phyloP scores from a whole-genome alignment of 2,113 vertebrate genomes.

The Columba janthina region DNA sequence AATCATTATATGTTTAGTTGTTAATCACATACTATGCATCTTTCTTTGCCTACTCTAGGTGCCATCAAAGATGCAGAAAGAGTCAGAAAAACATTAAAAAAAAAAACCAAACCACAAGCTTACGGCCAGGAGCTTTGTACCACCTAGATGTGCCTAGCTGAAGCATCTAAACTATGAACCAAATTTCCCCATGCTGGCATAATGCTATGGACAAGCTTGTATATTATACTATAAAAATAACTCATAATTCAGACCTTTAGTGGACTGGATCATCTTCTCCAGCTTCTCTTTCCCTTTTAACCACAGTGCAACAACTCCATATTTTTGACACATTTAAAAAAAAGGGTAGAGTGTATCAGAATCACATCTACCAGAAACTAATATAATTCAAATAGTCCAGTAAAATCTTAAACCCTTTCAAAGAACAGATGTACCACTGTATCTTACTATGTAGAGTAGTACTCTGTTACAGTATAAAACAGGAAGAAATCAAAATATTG shows the following conservation, averaged over 20 bases:
- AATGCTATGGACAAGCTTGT: neutral
- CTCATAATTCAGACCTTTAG: neutral
- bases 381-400: neutral
- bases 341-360: neutral
- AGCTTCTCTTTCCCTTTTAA: neutral
- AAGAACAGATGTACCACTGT: neutral
- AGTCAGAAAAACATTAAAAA: neutral
- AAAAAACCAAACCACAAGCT: neutral
- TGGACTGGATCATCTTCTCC: neutral
- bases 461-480: neutral
- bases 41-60: neutral
- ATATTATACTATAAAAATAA: too few species aligned
- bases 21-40: neutral
- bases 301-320: neutral
- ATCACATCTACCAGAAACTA: neutral
- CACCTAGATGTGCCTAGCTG: neutral
- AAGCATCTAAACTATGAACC: neutral
- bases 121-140: neutral
- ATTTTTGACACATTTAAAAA: neutral
- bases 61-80: neutral
- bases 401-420: neutral
- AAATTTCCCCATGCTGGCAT: neutral
- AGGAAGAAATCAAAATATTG: neutral
- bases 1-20: neutral
- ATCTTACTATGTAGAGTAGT: neutral